phyloP scores from a whole-genome alignment of 2,888 invertebrate species.

The Cepaea hortensis region DNA sequence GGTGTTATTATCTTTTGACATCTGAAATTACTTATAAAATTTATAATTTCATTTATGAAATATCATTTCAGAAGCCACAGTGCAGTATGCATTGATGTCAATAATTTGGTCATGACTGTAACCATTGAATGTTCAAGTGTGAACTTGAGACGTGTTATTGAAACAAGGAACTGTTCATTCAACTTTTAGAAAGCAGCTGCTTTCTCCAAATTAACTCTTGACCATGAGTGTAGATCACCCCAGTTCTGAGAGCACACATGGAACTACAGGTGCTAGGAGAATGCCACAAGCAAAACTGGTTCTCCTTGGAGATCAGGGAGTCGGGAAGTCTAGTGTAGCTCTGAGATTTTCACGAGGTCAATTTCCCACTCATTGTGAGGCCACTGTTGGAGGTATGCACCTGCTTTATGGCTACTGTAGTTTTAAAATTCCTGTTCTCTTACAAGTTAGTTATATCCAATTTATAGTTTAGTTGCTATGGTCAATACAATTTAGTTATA shows the following conservation, averaged over 20 bases:
- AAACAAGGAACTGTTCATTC: background rate
- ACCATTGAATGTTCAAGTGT: background rate
- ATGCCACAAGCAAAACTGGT: constrained; percentile 98
- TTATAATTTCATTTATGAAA: no score
- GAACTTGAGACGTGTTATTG: background rate
- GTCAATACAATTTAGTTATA: no score
- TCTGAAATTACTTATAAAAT: no score
- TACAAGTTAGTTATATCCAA: no score
- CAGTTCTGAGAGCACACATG: constrained; percentile 12
- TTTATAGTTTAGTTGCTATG: no score
- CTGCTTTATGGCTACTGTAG: background rate
- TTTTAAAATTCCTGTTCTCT: no score
- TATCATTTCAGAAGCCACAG: no score
- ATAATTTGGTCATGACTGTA: no score
- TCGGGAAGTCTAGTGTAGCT: constrained; percentile 99
- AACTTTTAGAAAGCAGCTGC: background rate
- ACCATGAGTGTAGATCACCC: constrained; percentile 32
- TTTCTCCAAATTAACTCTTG: background rate
- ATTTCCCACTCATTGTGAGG: constrained; percentile 81
- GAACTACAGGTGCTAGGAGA: constrained; percentile 75
- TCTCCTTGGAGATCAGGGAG: constrained; percentile 97
- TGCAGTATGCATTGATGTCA: no score
- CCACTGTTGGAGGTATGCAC: constrained; percentile 84
- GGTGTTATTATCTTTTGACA: no score
- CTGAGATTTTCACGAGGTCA: constrained; percentile 99